Percentiles rank a stretch among this genome's conserved stretches.
Conservation (phyloP, 2,113 vertebrate species). For the Dipodomys merriami region DNA sequence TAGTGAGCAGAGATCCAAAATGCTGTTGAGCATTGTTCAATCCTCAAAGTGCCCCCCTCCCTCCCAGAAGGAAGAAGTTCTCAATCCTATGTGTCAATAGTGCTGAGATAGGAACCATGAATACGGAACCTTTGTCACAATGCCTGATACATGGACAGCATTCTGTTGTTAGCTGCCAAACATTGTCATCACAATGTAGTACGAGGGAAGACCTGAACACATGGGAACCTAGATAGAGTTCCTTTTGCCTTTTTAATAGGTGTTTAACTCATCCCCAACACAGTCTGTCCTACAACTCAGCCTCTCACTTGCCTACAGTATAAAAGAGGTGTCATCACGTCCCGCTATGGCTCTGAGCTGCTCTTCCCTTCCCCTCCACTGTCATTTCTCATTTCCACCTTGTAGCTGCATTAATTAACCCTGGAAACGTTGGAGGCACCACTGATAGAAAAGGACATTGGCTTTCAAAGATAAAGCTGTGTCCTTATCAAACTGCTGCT, state of each 20-base stretch:
- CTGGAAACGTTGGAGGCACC: neutral
- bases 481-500: constrained; percentile 50
- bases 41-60: neutral
- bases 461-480: constrained; percentile 72
- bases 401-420: constrained; percentile 64
- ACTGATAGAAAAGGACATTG: constrained; percentile 35
- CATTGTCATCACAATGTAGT: neutral
- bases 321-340: neutral
- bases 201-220: neutral
- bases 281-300: neutral
- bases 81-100: too few species aligned
- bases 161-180: neutral
- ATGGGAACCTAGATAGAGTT: neutral
- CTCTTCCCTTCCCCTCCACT: neutral
- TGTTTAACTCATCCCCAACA: neutral
- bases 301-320: neutral
- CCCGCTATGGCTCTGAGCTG: neutral
- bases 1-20: neutral
- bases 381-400: constrained; percentile 70
- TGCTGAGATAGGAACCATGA: neutral
- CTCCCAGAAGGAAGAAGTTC: neutral
- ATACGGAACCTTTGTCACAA: neutral
- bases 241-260: neutral
- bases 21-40: neutral
- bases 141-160: fast-evolving